phyloP scores from a whole-genome alignment of 2,888 invertebrate genomes.

The Allacma fusca region DNA sequence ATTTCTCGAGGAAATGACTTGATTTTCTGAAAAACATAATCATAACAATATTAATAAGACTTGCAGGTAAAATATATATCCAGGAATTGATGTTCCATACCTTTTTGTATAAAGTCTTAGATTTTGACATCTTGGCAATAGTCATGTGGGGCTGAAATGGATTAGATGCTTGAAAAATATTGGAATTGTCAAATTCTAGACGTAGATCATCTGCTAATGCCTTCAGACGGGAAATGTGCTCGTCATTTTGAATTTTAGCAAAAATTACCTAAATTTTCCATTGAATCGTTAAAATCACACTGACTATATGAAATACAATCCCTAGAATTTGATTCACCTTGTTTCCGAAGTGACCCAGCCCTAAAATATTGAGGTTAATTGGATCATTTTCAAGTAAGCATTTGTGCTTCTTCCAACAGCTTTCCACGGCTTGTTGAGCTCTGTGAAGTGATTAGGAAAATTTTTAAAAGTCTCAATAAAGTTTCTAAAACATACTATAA shows the following conservation, averaged over 20 bases:
- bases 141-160: slow-evolving; percentile 55
- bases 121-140: slow-evolving; percentile 52
- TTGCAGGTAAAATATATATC: too few relatives aligned
- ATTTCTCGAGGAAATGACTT: slow-evolving; percentile 16
- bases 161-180: slow-evolving; percentile 45
- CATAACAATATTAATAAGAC: too few relatives aligned
- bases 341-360: slow-evolving; percentile 53
- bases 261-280: slow-evolving; percentile 55
- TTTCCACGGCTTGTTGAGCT: slow-evolving; percentile 43
- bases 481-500: too few relatives aligned
- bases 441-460: slow-evolving; percentile 21
- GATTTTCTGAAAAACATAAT: slow-evolving; percentile 16
- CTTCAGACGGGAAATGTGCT: slow-evolving; percentile 39
- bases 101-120: slow-evolving; percentile 50
- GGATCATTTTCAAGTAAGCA: slow-evolving; percentile 47
- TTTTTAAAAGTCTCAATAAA: too few relatives aligned
- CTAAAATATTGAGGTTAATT: slow-evolving; percentile 47
- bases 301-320: too few relatives aligned
- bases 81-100: too few relatives aligned
- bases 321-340: slow-evolving; percentile 44
- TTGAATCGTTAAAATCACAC: too few relatives aligned
- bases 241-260: slow-evolving; percentile 49
- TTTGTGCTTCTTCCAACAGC: slow-evolving; percentile 43
- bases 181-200: slow-evolving; percentile 42
- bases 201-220: slow-evolving; percentile 44